phyloP scores from a whole-genome alignment of 2,888 invertebrate genomes.

The Aphidoletes aphidimyza region DNA sequence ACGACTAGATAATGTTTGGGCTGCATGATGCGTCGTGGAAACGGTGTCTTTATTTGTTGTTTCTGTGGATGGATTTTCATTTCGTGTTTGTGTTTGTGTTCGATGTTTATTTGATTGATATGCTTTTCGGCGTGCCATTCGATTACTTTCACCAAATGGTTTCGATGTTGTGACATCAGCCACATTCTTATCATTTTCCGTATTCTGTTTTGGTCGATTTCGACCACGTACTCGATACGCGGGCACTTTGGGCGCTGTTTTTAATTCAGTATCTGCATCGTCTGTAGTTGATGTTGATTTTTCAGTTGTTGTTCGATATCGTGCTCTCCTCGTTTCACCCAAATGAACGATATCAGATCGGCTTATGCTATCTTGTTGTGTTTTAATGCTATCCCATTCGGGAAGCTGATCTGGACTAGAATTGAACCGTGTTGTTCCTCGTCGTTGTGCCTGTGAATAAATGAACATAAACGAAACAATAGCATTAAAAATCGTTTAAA shows the following conservation, averaged over 20 bases:
- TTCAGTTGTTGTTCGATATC: constrained; percentile 54
- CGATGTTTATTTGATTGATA: constrained; percentile 33
- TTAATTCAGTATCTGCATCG: not conserved
- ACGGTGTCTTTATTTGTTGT: not conserved
- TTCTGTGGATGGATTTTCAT: constrained; percentile 21
- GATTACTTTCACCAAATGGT: constrained; percentile 13
- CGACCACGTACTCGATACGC: constrained; percentile 21
- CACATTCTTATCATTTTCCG: constrained; percentile 8
- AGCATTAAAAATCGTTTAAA: no score
- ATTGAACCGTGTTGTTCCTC: constrained; percentile 59
- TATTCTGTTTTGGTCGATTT: not conserved
- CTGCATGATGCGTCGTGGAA: constrained; percentile 6
- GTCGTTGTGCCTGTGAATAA: constrained; percentile 59
- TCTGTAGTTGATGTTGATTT: constrained; percentile 45
- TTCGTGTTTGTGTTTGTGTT: constrained; percentile 6
- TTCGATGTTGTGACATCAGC: not conserved
- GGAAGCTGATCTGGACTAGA: constrained; percentile 50
- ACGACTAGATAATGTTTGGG: constrained; percentile 1
- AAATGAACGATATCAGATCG: constrained; percentile 53
- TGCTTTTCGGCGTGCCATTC: not conserved
- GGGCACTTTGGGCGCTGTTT: constrained; percentile 7
- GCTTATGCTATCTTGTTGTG: constrained; percentile 56
- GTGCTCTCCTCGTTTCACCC: not conserved
- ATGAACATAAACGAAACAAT: not conserved
- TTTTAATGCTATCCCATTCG: constrained; percentile 54